Evolutionary conservation across 2,797 vertebrate species (phyloP), one percentile per base, ranked within the genome.

Genomic region (Gephyroberyx darwinii): DNA sequence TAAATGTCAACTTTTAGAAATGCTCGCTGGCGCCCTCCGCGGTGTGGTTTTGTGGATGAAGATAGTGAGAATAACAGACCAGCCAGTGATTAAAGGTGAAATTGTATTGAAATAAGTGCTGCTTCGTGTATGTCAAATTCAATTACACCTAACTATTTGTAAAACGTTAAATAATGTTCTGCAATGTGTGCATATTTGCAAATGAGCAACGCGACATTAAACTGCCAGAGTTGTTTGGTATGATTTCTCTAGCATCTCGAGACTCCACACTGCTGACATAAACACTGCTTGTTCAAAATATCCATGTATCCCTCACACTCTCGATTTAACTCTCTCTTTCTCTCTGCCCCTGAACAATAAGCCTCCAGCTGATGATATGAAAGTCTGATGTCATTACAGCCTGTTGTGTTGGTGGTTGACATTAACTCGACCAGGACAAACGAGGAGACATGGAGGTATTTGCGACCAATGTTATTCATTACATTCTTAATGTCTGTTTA

Each of bases 151-250:
- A 17, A 2, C 0, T 0, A 48, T 7, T 0, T 10, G 3, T 13
- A 41, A 2, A 1, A 0, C 0, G 0, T 0, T 0, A 0, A 1
- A 0, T 61, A 0, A 31, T 0, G 0, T 13, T 17, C 0, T 5
- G 0, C 45, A 0, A 1, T 0, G 0, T 0, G 2, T 31, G 4
- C 35, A 6, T 0, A 4, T 1, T 4, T 13, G 0, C 0, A 1
- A 41, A 0, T 3, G 45, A 2, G 6, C 1, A 50, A 13, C 17
- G 14, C 0, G 31, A 0, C 2, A 0, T 60, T 9, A 51, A 82
- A 74, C 0, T 20, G 52, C 41, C 5, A 20, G 1, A 22, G 20
- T 56, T 48, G 20, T 89, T 68, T 74, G 71, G 84, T 45, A 0
- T 5, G 39, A 13, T 7, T 14, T 43, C 10, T 4, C 45, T 52